Conservation (phyloP, 2,888 invertebrate species). For the Ectemnius lituratus region DNA sequence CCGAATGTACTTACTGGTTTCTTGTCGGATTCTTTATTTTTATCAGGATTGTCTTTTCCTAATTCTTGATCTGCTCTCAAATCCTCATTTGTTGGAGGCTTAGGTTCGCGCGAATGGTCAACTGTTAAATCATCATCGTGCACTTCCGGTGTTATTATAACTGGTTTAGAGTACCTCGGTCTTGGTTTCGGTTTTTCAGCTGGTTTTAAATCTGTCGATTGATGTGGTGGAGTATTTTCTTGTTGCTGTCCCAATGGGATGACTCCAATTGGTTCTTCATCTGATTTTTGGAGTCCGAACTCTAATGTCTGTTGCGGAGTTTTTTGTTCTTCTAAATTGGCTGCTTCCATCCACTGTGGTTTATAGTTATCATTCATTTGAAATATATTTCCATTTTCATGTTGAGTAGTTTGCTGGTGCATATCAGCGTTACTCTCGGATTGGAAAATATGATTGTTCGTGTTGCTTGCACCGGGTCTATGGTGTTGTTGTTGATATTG, state of each 20-base stretch:
- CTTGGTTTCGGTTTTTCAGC: slow-evolving; percentile 61
- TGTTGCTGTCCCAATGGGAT: background rate
- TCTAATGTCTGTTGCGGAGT: background rate
- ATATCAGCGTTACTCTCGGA: background rate
- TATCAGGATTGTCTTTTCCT: background rate
- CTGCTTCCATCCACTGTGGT: background rate
- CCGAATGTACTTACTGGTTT: slow-evolving; percentile 23
- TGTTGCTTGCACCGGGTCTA: background rate
- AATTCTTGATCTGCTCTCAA: slow-evolving; percentile 30
- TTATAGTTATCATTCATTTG: background rate
- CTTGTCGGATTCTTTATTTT: background rate
- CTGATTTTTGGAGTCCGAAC: background rate
- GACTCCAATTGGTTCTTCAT: background rate
- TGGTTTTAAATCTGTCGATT: slow-evolving; percentile 38
- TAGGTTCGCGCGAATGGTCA: background rate
- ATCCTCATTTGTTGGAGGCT: slow-evolving; percentile 13
- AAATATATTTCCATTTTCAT: no score
- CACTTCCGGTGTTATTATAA: background rate
- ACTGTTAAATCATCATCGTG: background rate
- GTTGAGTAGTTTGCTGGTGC: no score
- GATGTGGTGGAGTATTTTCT: background rate
- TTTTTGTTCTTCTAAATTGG: background rate
- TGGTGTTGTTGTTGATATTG: background rate
- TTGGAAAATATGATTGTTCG: background rate
- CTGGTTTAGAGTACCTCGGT: slow-evolving; percentile 32